Evolutionary conservation across 2,797 vertebrate genomes (phyloP), one percentile per base, ranked within the genome.

Genomic region (Siniperca obscura): DNA sequence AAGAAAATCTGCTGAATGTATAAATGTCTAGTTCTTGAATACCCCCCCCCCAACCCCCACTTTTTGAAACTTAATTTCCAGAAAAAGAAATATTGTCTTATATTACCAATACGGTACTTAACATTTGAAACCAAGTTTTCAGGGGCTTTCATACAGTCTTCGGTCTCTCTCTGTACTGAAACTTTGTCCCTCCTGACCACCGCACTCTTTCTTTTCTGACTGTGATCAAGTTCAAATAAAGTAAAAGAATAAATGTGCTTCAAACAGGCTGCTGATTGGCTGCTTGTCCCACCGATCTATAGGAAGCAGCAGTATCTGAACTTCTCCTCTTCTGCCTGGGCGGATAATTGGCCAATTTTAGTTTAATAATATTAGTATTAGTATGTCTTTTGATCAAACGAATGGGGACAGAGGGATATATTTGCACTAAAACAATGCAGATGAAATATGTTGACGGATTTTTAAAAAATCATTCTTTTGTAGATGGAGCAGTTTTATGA

Each of bases 191-290:
- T 66, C 0, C 48, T 42, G 73, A 84, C 72, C 52, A 25, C 50
- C 38, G 7, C n/a, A 16, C 46, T 76, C 25, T 38, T 4, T 19
- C 11, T 60, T 44, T 71, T 60, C 21, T 70, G 14, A 48, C 50
- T 57, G 72, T 16, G 66, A 79, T 75, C 65, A 73, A 73, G 38
- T 82, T 57, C 42, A 74, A 66, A 67, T 62, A 72, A 64, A 78
- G 44, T n/a, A 53, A 70, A 74, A 38, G 34, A 76, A 56, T 71
- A 52, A 70, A 22, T 50, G 52, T 21, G 3, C 25, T 42, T 17
- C 65, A 59, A 22, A 55, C 27, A 21, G 40, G 21, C 42, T 65
- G 42, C 16, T 61, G 56, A 74, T 44, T 74, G 36, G 11, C 57
- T 71, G 42, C 52, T 16, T 30, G 38, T n/a, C 11, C 12, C 36